Percentiles rank a stretch among this genome's conserved stretches.
These are phyloP conservation scores for Dipodomys ordii DNA, from an alignment of 2,113 vertebrate genomes.

Conservation along the genomic window DNA sequence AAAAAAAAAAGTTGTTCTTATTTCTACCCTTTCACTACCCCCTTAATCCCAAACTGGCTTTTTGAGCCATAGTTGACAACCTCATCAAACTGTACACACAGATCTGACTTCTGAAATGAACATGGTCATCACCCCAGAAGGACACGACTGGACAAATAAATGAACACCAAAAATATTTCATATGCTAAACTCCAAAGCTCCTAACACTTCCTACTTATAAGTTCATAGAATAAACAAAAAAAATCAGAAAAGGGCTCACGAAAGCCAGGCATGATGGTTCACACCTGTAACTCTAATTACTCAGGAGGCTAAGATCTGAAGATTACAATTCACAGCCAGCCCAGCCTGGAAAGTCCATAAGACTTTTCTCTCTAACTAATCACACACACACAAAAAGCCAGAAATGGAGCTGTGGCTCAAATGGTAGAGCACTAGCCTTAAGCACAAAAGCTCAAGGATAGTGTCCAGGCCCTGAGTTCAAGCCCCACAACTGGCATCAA, in stretches of 20 bases:
- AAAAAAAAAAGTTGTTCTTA: background rate
- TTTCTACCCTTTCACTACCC: background rate
- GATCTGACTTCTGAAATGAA: constrained; percentile 28
- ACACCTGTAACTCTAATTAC: too few relatives aligned
- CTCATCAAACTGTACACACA: background rate
- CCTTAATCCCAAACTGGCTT: background rate
- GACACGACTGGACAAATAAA: background rate
- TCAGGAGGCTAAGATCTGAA: too few relatives aligned
- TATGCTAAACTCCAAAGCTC: background rate
- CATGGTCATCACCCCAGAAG: background rate
- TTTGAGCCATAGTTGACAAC: background rate
- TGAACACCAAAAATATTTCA: background rate
- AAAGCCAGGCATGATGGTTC: background rate
- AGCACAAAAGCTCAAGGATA: too few relatives aligned
- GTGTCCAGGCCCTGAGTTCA: too few relatives aligned
- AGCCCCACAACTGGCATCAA: too few relatives aligned
- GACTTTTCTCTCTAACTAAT: too few relatives aligned
- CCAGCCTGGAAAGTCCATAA: too few relatives aligned
- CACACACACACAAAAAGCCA: too few relatives aligned
- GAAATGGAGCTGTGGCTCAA: too few relatives aligned
- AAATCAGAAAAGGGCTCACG: background rate
- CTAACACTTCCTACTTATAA: background rate
- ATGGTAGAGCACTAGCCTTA: too few relatives aligned
- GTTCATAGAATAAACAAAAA: constrained; percentile 52
- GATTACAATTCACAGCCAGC: too few relatives aligned